phyloP scores from a whole-genome alignment of 1,140 invertebrate genomes.

The Brachionus rubens region DNA sequence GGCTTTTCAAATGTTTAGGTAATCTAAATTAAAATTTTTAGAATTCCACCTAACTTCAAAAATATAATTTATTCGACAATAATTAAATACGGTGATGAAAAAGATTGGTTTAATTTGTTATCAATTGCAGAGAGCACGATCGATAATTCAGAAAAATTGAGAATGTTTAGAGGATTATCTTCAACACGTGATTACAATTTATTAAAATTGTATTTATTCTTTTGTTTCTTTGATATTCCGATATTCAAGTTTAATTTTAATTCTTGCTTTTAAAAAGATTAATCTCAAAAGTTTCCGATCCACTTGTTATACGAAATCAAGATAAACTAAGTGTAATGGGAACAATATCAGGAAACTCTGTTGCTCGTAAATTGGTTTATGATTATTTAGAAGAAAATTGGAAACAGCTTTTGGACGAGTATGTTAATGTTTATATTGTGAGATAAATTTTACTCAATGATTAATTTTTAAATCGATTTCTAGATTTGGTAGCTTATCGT shows the following conservation, averaged over 20 bases:
- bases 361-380: slow-evolving; percentile 18
- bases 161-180: slow-evolving; percentile 3
- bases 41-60: slow-evolving; percentile 35
- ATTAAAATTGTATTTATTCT: not conserved
- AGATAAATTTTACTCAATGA: too few relatives aligned
- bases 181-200: not conserved
- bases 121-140: not conserved
- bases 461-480: too few relatives aligned
- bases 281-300: not conserved
- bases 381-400: slow-evolving; percentile 43
- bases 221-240: not conserved
- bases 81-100: slow-evolving; percentile 8
- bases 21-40: not conserved
- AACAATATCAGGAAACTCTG: not conserved
- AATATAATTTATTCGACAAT: slow-evolving; percentile 34
- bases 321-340: not conserved
- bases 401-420: slow-evolving; percentile 37
- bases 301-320: slow-evolving; percentile 6
- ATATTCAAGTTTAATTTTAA: not conserved
- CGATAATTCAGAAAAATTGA: slow-evolving; percentile 40
- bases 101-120: slow-evolving; percentile 23
- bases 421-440: too few relatives aligned
- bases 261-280: not conserved
- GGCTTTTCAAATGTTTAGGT: not conserved
- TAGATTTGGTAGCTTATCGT: slow-evolving; percentile 47